Evolutionary conservation across 2,113 vertebrate species (phyloP), one percentile per base, ranked within the genome.

Genomic region (Hirundichthys speculiger): DNA sequence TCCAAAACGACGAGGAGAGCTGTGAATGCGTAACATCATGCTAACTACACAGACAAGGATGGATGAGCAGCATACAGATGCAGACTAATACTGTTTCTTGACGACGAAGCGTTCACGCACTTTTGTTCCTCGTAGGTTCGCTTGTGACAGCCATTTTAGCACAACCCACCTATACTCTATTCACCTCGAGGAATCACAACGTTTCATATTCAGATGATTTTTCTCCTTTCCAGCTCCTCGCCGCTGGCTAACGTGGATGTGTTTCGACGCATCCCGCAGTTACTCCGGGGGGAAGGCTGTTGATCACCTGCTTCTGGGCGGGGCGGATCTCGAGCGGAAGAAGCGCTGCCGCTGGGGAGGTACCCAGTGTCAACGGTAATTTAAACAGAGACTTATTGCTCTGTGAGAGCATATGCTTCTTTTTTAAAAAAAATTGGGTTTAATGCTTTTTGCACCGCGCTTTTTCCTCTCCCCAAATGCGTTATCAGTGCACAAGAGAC

Each of bases 361-460:
- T 2, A 20, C 19, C 4, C 16, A 0, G 15, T 40, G 14, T 20
- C 56, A 55, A 79, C 70, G 63, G 52, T 49, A 2, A 60, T 25
- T 39, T 25, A 63, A n/a, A n/a, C n/a, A 84, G 80, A 84, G 50
- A 80, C 62, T 21, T 74, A 86, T 80, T 82, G 15, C 61, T 43
- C 48, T 3, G 8, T 22, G 15, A n/a, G 0, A 12, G 2, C 1
- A 13, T 20, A 3, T 1, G 1, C 24, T 53, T 30, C 15, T 24
- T 52, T 47, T 27, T 73, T 34, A 34, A 27, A 27, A 7, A n/a
- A 38, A 19, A 13, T 45, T 79, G 2, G 73, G 7, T 82, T 78
- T 62, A 8, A 2, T 1, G 2, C 5, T 30, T 24, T 20, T 8
- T 12, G 6, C 30, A 34, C 9, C 4, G 27, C 50, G 1, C 0